Evolutionary conservation across 2,113 vertebrate species (phyloP).

Genomic region (Martes martes): DNA sequence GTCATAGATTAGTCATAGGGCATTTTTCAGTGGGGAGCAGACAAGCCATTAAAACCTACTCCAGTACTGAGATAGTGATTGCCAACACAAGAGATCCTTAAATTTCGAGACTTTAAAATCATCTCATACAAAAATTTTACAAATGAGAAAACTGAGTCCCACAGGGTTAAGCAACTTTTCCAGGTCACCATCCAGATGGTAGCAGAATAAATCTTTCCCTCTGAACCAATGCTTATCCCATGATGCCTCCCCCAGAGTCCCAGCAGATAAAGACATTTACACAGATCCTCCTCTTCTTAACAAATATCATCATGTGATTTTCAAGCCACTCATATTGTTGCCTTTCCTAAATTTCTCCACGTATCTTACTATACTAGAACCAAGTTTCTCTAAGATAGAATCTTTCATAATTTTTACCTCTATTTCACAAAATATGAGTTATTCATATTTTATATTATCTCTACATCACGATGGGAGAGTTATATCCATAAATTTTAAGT

Average conservation of each 20-base stretch:
- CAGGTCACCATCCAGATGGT: background rate
- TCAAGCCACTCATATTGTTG: background rate
- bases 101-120: slow-evolving; percentile 22
- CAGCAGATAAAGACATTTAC: background rate
- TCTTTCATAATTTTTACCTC: background rate
- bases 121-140: background rate
- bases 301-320: background rate
- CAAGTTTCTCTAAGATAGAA: background rate
- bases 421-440: background rate
- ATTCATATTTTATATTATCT: background rate
- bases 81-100: background rate
- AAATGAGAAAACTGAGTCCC: background rate
- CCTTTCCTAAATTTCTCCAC: background rate
- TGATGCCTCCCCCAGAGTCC: background rate
- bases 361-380: background rate
- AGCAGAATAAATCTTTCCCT: background rate
- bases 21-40: background rate
- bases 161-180: background rate
- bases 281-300: background rate
- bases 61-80: background rate
- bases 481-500: background rate
- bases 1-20: background rate
- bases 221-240: background rate
- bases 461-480: background rate
- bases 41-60: background rate